Base-by-base conservation (phyloP, 2,888 invertebrate species). In the Lamellibrachia satsuma region DNA sequence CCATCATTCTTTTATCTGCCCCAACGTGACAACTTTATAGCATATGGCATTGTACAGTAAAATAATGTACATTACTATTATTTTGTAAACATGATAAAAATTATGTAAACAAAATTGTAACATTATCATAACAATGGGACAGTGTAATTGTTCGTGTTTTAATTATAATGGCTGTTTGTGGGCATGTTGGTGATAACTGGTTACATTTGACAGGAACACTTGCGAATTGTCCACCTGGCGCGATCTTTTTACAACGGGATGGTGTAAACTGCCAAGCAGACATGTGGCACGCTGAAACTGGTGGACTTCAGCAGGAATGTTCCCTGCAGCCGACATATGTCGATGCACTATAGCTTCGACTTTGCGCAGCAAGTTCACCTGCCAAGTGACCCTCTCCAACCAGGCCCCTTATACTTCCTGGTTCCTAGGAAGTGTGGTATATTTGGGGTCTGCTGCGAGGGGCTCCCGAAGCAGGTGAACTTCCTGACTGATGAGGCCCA, bases 401-500 rank as follows among this genome's bases (percentile, higher is more conserved):
- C 94, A n/a, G 95, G 95, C 51, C 93, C 93, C 39, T 92, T 93
- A 22, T 92, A 93, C 90, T 92, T 95, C 92, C 93, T 93, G 55
- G 94, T 94, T 7, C 94, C 94, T 11, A 92, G 94, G 75, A 94
- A 94, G 91, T 94, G 94, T 93, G 93, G 94, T 9, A 90, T 94
- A 39, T 95, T 95, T 94, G 94, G 90, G 52, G 60, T 60, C 60
- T 60, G 60, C 60, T 60, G 60, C 60, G 15, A 7, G 60, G 60
- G 9, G 60, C 60, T 93, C 55, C 90, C 52, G 9, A 75, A 52
- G 22, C 92, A 94, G 92, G 93, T 94, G 39, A 94, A 94, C 91
- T 95, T 93, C 92, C 93, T 94, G 11, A 93, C 94, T 91, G 95
- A 95, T 92, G 94, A 95, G 91, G 93, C 93, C 1, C 55, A 92